Percentiles rank a stretch among this genome's conserved stretches.
phyloP scores from a whole-genome alignment of 2,113 vertebrate genomes.

The Cnemophilus loriae region DNA sequence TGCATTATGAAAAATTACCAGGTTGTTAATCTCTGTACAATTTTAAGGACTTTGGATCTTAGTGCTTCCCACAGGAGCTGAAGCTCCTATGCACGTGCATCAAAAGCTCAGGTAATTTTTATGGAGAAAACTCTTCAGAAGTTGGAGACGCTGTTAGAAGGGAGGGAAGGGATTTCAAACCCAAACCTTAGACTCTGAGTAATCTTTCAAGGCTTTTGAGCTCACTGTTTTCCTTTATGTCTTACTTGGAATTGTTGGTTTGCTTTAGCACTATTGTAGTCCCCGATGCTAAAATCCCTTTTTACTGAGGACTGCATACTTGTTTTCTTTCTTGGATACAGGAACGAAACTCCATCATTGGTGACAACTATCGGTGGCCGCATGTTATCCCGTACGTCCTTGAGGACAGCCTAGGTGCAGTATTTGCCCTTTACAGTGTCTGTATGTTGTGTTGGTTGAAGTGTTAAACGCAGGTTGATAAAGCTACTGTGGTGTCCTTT shows the following conservation, averaged over 20 bases:
- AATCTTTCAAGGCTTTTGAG: neutral
- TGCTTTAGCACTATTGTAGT: neutral
- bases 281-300: neutral
- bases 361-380: conserved; percentile 86
- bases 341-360: conserved; percentile 84
- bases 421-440: neutral
- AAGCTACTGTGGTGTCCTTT: neutral
- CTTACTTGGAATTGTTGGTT: neutral
- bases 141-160: neutral
- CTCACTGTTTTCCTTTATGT: neutral
- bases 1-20: neutral
- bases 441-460: neutral
- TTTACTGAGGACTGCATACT: neutral
- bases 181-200: neutral
- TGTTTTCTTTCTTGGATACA: conserved; percentile 52
- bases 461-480: neutral
- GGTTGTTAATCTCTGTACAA: neutral
- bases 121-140: neutral
- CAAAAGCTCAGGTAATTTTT: neutral
- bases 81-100: neutral
- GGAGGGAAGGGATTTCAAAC: neutral
- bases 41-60: neutral
- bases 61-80: neutral
- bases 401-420: conserved; percentile 84
- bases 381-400: conserved; percentile 85